These are phyloP conservation scores for Apostichopus japonicus DNA, from an alignment of 35 echinoderm and acorn worm species.

Conservation along the genomic window DNA sequence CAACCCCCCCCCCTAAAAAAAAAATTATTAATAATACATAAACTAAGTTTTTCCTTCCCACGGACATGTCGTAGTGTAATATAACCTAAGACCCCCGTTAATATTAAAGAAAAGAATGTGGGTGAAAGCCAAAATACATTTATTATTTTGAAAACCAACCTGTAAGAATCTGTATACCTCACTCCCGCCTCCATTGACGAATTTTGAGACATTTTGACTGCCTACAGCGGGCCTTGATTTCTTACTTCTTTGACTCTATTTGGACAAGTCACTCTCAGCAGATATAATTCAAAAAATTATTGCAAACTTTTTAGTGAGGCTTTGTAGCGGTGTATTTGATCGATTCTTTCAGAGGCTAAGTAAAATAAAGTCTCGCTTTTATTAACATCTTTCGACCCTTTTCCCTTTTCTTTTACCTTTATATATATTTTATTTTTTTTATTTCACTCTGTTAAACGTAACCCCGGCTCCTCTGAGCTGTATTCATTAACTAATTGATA, in stretches of 20 bases:
- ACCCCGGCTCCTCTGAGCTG: slow-evolving; percentile 35
- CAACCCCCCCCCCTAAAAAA: too few relatives aligned
- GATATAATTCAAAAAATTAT: slow-evolving; percentile 4
- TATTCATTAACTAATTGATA: slow-evolving; percentile 56
- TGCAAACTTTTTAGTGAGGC: slow-evolving; percentile 7
- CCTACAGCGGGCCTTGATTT: background rate
- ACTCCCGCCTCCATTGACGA: background rate
- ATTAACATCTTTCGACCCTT: slow-evolving; percentile 7
- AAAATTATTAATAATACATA: too few relatives aligned
- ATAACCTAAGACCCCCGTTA: too few relatives aligned
- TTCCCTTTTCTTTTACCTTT: background rate
- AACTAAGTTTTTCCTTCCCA: too few relatives aligned
- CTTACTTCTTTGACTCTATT: background rate
- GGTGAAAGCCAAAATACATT: too few relatives aligned
- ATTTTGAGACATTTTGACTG: background rate
- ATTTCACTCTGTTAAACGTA: background rate
- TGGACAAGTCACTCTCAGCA: background rate
- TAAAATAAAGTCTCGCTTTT: background rate
- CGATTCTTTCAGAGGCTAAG: background rate
- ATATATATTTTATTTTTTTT: background rate
- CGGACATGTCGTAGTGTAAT: too few relatives aligned
- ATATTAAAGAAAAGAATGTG: too few relatives aligned
- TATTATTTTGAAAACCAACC: background rate
- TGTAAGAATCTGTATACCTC: background rate
- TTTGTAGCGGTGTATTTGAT: background rate